Evolutionary conservation across 2,113 vertebrate species (phyloP).

Genomic region (Aegypius monachus): DNA sequence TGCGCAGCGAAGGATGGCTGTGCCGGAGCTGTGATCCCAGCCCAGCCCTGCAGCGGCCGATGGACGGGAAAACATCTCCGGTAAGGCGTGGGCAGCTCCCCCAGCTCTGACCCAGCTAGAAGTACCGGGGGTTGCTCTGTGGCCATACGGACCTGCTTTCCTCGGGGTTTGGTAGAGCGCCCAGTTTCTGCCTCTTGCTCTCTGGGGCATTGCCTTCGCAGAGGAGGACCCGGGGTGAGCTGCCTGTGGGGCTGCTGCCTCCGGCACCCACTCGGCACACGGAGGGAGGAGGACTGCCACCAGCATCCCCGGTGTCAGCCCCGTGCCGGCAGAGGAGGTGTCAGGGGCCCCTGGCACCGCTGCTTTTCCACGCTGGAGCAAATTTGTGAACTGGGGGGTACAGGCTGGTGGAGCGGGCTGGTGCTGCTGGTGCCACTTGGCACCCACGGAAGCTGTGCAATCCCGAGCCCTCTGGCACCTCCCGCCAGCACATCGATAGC

Average conservation of each 20-base stretch:
- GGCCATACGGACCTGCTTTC: fast-evolving
- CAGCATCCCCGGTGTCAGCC: neutral
- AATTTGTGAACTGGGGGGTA: neutral
- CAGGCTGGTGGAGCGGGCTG: no score
- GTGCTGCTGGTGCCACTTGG: fast-evolving
- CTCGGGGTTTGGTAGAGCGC: neutral
- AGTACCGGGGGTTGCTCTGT: fast-evolving
- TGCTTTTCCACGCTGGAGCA: neutral
- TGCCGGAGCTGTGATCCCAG: slow-evolving; percentile 21
- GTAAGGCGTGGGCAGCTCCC: neutral
- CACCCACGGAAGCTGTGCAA: fast-evolving
- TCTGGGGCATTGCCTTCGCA: neutral
- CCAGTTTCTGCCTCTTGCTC: neutral
- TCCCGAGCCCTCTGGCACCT: neutral
- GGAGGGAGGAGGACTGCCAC: neutral
- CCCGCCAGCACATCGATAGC: fast-evolving
- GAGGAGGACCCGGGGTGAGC: neutral
- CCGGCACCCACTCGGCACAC: fast-evolving
- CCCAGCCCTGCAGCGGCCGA: neutral
- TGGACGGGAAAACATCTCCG: slow-evolving; percentile 33
- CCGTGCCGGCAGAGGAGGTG: neutral
- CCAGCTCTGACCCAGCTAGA: fast-evolving
- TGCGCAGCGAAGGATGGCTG: neutral
- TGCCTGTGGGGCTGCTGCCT: neutral
- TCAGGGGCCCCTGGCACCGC: fast-evolving